These are phyloP conservation scores for Troilus luridus DNA, from an alignment of 2,888 invertebrate species.

Conservation along the genomic window DNA sequence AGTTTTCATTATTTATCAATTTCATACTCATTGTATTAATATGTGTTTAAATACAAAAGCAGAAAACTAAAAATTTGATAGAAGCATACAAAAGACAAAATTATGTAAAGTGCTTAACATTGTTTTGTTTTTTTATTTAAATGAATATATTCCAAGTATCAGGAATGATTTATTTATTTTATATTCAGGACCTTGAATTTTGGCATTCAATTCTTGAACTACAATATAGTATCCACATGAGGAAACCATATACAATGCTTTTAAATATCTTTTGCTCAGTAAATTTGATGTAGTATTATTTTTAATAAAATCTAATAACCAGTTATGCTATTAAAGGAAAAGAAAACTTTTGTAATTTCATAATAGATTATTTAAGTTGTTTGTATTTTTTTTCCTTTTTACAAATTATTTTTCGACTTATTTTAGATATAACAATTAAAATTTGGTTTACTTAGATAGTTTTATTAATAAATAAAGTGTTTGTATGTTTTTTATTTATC, in stretches of 20 bases:
- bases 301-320: background rate
- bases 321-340: background rate
- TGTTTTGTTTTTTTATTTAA: background rate
- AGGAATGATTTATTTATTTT: background rate
- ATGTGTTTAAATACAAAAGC: background rate
- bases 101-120: background rate
- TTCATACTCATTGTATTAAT: background rate
- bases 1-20: background rate
- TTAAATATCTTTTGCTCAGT: background rate
- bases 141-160: background rate
- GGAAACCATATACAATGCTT: background rate
- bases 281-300: background rate
- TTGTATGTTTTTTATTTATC: background rate
- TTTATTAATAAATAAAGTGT: background rate
- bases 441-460: background rate
- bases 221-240: background rate
- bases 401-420: background rate
- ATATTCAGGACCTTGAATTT: background rate
- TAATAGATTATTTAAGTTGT: too few species aligned
- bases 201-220: background rate
- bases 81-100: background rate
- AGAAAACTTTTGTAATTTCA: background rate
- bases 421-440: background rate
- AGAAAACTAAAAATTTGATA: background rate
- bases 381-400: too few species aligned